Evolutionary conservation across 2,888 invertebrate species (phyloP).

Genomic region (Gymnocheta viridis): DNA sequence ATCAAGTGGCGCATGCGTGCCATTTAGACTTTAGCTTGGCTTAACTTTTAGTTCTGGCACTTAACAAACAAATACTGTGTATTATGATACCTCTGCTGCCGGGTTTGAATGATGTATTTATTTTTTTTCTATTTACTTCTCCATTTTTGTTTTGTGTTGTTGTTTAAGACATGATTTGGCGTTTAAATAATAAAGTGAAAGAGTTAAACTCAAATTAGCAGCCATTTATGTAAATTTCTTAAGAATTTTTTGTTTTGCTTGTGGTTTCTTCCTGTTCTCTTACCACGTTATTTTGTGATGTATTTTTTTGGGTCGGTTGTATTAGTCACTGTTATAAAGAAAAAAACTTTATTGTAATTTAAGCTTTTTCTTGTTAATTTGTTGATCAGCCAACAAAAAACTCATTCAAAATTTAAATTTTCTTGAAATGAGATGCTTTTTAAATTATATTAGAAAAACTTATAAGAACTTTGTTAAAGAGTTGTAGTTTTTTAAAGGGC

Average conservation of each 20-base stretch:
- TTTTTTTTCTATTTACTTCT: constrained; percentile 4
- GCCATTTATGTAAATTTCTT: constrained; percentile 60
- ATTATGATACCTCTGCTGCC: constrained; percentile 9
- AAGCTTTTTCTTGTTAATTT: background rate
- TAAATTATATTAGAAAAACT: no score
- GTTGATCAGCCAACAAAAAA: background rate
- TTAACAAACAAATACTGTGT: background rate
- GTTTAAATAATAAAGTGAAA: constrained; percentile 55
- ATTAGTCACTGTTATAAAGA: constrained; percentile 37
- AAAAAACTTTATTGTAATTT: background rate
- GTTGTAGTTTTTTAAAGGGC: no score
- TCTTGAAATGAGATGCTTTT: background rate
- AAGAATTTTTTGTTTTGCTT: constrained; percentile 43
- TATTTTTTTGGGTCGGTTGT: constrained; percentile 13
- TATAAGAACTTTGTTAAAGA: no score
- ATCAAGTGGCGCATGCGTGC: constrained; percentile 67
- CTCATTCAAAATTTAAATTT: background rate
- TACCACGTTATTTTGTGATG: background rate
- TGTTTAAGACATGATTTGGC: constrained; percentile 25
- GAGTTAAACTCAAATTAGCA: constrained; percentile 53
- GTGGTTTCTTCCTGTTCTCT: constrained; percentile 38
- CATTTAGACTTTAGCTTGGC: constrained; percentile 56
- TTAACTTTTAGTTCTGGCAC: background rate
- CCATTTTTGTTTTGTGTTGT: background rate
- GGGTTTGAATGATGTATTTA: background rate